Evolutionary conservation across 2,888 invertebrate species (phyloP), one percentile per base, ranked within the genome.

Genomic region (Herminia tarsipennalis): DNA sequence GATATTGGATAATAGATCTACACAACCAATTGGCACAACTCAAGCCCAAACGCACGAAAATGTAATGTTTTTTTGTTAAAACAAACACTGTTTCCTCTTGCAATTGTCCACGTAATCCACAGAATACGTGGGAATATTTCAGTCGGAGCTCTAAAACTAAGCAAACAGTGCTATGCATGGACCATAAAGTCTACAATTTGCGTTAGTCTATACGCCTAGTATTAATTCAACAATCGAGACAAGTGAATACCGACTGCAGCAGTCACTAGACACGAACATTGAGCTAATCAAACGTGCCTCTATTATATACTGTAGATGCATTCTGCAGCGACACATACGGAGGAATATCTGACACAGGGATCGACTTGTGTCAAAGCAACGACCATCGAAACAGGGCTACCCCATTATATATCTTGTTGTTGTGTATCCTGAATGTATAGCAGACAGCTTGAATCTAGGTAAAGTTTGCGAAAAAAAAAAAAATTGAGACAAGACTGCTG

Each of bases 201-300:
- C 32, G 20, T 45, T 42, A 27, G 25, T 29, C 20, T 30, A 27
- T 14, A 39, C 22, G n/a, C n/a, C n/a, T 38, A 35, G 18, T 56
- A 61, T 61, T 56, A 56, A 50, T 46, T 50, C 42, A 50, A 58
- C 44, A 44, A 32, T 16, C 38, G 45, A 32, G 39, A 49, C 62
- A 40, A 56, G 42, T 51, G 42, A 56, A 61, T 46, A 46, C 18
- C 27, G 37, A 40, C 57, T 41, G 34, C 32, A 40, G 35, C 30
- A 51, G 36, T 39, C 38, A 45, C 42, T 38, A 20, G 28, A 40
- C 32, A 40, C 18, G 33, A 37, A 50, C 40, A 44, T 37, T 38
- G 28, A 43, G 32, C 32, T 62, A 47, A 60, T 62, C 57, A 37
- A 56, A 62, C 27, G 13, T 21, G 16, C 10, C 29, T 29, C 28